phyloP scores from a whole-genome alignment of 2,797 vertebrate species.

The Betta splendens region DNA sequence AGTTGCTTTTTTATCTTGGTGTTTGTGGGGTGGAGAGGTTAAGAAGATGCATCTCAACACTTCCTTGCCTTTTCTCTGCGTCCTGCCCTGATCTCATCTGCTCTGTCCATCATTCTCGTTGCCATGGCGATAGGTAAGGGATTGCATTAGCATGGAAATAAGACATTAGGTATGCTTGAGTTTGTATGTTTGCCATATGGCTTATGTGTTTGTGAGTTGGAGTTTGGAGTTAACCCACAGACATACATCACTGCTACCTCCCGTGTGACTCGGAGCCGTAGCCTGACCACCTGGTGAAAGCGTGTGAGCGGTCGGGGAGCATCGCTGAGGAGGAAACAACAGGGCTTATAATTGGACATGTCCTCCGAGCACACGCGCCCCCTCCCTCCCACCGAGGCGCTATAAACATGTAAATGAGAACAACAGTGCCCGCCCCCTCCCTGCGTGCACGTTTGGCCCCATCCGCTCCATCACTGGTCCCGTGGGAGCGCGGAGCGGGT shows the following conservation, averaged over 20 bases:
- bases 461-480: conserved; percentile 65
- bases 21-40: conserved; percentile 41
- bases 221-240: conserved; percentile 40
- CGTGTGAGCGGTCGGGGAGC: conserved; percentile 43
- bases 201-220: conserved; percentile 49
- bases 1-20: conserved; percentile 58
- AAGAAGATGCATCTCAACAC: conserved; percentile 43
- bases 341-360: conserved; percentile 81
- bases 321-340: conserved; percentile 69
- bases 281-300: conserved; percentile 36
- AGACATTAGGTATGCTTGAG: conserved; percentile 83
- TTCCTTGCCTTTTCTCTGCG: conserved; percentile 48
- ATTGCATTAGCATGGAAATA: conserved; percentile 88
- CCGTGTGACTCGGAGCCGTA: conserved; percentile 65
- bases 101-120: conserved; percentile 83
- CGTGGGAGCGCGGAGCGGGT: conserved; percentile 36
- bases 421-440: conserved; percentile 38
- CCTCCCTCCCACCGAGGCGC: conserved; percentile 67
- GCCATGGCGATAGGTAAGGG: conserved; percentile 74
- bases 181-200: conserved; percentile 75
- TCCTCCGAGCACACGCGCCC: conserved; percentile 45
- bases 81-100: conserved; percentile 41
- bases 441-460: conserved; percentile 31
- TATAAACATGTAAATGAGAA: conserved; percentile 85
- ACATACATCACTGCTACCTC: conserved; percentile 51